Conservation (phyloP, 1,140 invertebrate genomes). For the Magallana angulata region DNA sequence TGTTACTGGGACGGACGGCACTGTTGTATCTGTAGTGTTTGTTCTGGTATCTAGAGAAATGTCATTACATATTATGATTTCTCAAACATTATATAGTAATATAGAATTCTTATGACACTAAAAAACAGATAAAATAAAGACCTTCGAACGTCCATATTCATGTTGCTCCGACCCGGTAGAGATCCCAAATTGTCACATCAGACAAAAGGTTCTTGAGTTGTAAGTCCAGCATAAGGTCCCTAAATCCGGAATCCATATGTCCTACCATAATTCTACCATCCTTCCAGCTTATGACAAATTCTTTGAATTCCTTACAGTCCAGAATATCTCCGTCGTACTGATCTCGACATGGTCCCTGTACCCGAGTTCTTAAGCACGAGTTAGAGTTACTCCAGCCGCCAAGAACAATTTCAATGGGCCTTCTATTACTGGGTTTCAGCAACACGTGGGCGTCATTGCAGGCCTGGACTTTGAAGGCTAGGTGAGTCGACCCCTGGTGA, state of each 20-base stretch:
- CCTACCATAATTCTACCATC: background rate
- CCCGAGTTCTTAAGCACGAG: background rate
- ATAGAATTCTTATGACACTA: no score
- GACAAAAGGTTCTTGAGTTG: background rate
- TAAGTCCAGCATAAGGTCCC: background rate
- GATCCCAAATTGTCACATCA: background rate
- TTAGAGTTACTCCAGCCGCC: background rate
- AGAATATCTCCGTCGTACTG: background rate
- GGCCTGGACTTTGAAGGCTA: background rate
- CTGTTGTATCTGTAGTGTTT: no score
- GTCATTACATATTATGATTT: no score
- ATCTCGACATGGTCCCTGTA: background rate
- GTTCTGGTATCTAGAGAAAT: no score
- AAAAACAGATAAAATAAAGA: background rate
- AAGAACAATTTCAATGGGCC: background rate
- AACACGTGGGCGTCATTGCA: slow-evolving; percentile 4
- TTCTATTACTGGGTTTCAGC: background rate
- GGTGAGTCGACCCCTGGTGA: background rate
- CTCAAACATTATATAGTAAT: no score
- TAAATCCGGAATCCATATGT: background rate
- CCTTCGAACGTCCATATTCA: background rate
- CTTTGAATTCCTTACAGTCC: background rate
- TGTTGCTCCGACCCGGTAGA: background rate
- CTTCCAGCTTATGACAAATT: background rate
- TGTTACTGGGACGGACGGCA: no score